Evolutionary conservation across 2,888 invertebrate species (phyloP).

Genomic region (Cephus pygmeus): DNA sequence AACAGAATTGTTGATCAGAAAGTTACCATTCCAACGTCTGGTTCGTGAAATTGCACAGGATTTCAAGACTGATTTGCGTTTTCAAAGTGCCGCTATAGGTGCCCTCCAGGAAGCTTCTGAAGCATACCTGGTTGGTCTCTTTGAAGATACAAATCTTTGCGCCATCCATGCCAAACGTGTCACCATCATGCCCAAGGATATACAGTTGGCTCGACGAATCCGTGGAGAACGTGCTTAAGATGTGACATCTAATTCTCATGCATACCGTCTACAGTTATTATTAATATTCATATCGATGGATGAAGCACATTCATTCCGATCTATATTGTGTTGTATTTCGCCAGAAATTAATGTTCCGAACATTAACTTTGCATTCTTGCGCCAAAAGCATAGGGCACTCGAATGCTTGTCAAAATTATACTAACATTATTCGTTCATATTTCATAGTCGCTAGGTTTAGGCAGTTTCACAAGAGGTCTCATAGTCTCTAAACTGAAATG

Average conservation of each 20-base stretch:
- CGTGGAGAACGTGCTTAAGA: constrained; percentile 94
- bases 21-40: constrained; percentile 94
- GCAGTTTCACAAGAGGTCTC: background rate
- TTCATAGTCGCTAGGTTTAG: constrained; percentile 16
- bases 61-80: constrained; percentile 96
- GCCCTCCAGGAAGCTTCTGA: constrained; percentile 92
- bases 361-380: constrained; percentile 1
- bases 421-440: constrained; percentile 11
- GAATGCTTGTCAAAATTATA: constrained; percentile 1
- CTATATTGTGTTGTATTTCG: constrained; percentile 20
- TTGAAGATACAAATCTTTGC: constrained; percentile 98
- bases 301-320: constrained; percentile 54
- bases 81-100: constrained; percentile 95
- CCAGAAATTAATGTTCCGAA: background rate
- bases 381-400: background rate
- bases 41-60: constrained; percentile 98
- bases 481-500: background rate
- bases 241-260: constrained; percentile 41
- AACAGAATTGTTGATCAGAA: constrained; percentile 94
- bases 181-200: constrained; percentile 98
- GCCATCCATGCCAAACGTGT: constrained; percentile 98
- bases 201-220: constrained; percentile 95
- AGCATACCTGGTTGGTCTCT: constrained; percentile 92
- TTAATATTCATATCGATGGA: constrained; percentile 51
- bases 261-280: constrained; percentile 55